Evolutionary conservation across 2,113 vertebrate species (phyloP).

Genomic region (Osmerus mordax): DNA sequence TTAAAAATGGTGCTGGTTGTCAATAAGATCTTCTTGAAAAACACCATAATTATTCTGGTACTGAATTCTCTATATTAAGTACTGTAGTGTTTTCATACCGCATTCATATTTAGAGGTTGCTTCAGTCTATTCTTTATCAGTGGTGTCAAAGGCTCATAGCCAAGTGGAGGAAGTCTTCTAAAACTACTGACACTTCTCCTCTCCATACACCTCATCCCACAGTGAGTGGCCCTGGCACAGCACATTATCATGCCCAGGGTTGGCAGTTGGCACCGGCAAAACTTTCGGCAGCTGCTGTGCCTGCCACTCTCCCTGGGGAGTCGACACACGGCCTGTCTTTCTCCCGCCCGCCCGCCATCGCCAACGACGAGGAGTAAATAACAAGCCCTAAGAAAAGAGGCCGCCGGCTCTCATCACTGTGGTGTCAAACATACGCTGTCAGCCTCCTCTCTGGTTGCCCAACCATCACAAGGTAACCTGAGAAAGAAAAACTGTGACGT

Average conservation of each 20-base stretch:
- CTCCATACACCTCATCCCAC: background rate
- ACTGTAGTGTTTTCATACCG: too few species aligned
- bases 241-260: background rate
- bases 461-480: background rate
- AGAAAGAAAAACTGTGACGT: background rate
- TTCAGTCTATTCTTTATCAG: too few species aligned
- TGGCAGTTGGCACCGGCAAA: slow-evolving; percentile 60
- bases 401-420: slow-evolving; percentile 8
- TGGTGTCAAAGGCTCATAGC: too few species aligned
- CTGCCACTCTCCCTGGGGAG: slow-evolving; percentile 55
- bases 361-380: slow-evolving; percentile 34
- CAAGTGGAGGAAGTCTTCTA: background rate
- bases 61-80: too few species aligned
- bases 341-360: slow-evolving; percentile 47
- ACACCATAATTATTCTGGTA: too few species aligned
- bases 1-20: too few species aligned
- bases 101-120: too few species aligned
- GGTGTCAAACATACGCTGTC: background rate
- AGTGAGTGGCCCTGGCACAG: background rate
- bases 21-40: too few species aligned
- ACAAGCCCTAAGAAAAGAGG: slow-evolving; percentile 15
- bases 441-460: too few species aligned
- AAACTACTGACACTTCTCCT: background rate
- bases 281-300: slow-evolving; percentile 62
- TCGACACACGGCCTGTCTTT: slow-evolving; percentile 31